These are phyloP conservation scores for Plusia festucae DNA, from an alignment of 2,888 invertebrate species.

Conservation along the genomic window DNA sequence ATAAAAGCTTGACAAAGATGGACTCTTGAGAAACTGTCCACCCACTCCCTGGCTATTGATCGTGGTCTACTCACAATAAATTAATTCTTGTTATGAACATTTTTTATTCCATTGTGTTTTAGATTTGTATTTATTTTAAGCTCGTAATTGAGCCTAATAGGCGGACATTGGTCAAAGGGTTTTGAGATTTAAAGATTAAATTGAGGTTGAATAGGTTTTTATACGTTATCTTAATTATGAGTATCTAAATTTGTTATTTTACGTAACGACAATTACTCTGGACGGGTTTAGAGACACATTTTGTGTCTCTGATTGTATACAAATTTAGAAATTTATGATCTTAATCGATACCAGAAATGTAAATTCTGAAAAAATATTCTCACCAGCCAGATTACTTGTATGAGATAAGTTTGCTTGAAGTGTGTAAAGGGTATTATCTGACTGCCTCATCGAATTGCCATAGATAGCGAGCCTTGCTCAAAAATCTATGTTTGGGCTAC, in stretches of 20 bases:
- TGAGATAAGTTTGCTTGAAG: constrained; percentile 75
- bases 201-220: constrained; percentile 62
- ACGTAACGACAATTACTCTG: background rate
- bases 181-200: constrained; percentile 63
- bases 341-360: constrained; percentile 63
- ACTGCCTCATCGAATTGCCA: constrained; percentile 70
- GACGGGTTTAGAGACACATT: background rate
- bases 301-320: background rate
- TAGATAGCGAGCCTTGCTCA: constrained; percentile 71
- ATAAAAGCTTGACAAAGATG: constrained; percentile 89
- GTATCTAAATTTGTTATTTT: constrained; percentile 10
- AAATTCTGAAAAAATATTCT: constrained; percentile 46
- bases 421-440: constrained; percentile 71
- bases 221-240: constrained; percentile 29
- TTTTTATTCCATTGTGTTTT: constrained; percentile 85
- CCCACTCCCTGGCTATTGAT: constrained; percentile 87
- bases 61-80: constrained; percentile 85
- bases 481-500: constrained; percentile 75
- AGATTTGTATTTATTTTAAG: constrained; percentile 82
- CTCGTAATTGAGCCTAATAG: constrained; percentile 79
- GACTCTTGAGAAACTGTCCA: constrained; percentile 88
- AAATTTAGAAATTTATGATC: constrained; percentile 50
- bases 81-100: constrained; percentile 88
- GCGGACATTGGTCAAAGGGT: constrained; percentile 86
- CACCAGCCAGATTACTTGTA: constrained; percentile 74